Evolutionary conservation across 2,113 vertebrate species (phyloP).

Genomic region (Ivindomyrus marchei): DNA sequence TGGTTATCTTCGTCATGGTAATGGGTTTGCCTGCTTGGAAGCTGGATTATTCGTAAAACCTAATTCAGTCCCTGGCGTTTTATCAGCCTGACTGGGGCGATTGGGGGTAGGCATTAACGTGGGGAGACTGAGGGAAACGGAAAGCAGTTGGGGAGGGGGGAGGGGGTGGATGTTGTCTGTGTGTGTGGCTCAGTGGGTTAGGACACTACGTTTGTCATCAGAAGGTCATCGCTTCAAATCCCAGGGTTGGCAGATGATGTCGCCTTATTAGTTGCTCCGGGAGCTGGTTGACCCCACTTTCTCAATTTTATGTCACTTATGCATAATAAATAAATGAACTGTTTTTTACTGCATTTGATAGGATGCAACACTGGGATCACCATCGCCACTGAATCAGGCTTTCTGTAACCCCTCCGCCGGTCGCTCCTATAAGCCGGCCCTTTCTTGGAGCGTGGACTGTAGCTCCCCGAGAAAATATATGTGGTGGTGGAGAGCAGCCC

Average conservation of each 20-base stretch:
- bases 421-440: conserved; percentile 8
- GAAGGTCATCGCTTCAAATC: not conserved
- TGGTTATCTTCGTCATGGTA: conserved; percentile 70
- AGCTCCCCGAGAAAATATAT: conserved; percentile 4
- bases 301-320: not conserved
- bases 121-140: conserved; percentile 47
- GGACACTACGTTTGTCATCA: not conserved
- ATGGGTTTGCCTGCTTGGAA: conserved; percentile 68
- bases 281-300: not conserved
- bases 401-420: conserved; percentile 8
- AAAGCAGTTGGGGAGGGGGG: conserved; percentile 30
- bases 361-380: conserved; percentile 22
- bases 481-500: conserved; percentile 11
- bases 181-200: not conserved
- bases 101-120: conserved; percentile 47
- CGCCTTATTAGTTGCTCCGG: not conserved
- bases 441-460: conserved; percentile 22
- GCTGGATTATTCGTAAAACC: conserved; percentile 65
- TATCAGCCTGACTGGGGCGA: conserved; percentile 59
- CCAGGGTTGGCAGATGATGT: not conserved
- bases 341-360: conserved; percentile 53
- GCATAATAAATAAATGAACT: not conserved
- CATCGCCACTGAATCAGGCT: conserved; percentile 39
- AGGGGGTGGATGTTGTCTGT: not conserved
- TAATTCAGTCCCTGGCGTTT: conserved; percentile 60